Evolutionary conservation across 2,113 vertebrate species (phyloP).

Genomic region (Sterrhoptilus dennistouni): DNA sequence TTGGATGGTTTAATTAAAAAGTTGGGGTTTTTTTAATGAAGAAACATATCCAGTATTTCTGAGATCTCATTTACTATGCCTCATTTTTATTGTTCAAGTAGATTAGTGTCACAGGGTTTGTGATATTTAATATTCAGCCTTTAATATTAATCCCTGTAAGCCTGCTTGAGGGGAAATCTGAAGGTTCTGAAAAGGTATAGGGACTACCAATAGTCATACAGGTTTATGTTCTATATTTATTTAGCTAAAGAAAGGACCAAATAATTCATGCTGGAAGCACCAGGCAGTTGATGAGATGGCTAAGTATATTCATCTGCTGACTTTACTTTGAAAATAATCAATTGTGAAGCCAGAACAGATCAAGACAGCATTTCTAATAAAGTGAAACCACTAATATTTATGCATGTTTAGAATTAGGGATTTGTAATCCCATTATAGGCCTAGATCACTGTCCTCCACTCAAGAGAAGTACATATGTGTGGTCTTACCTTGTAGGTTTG

Average conservation of each 20-base stretch:
- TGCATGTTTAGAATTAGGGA: slow-evolving; percentile 20
- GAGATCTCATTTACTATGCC: slow-evolving; percentile 75
- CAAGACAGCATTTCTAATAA: slow-evolving; percentile 10
- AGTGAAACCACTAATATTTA: slow-evolving; percentile 47
- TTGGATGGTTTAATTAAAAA: slow-evolving; percentile 86
- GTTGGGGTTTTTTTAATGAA: slow-evolving; percentile 62
- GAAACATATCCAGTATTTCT: slow-evolving; percentile 71
- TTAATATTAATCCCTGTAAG: slow-evolving; percentile 67
- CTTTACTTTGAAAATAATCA: not conserved
- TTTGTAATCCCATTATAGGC: slow-evolving; percentile 20
- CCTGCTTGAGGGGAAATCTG: slow-evolving; percentile 22
- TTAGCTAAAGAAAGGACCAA: not conserved
- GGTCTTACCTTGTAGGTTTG: not conserved
- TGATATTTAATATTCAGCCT: slow-evolving; percentile 73
- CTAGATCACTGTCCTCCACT: not conserved
- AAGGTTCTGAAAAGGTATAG: slow-evolving; percentile 29
- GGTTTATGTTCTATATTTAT: slow-evolving; percentile 26
- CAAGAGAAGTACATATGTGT: not conserved
- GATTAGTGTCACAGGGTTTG: slow-evolving; percentile 70
- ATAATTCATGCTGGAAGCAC: not conserved
- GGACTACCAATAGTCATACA: not conserved
- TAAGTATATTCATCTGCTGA: not conserved
- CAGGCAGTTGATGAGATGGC: not conserved
- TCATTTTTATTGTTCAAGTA: slow-evolving; percentile 74
- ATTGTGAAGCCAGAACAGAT: slow-evolving; percentile 14